Conservation (phyloP, 2,113 vertebrate genomes). For the Brachypteracias leptosomus region DNA sequence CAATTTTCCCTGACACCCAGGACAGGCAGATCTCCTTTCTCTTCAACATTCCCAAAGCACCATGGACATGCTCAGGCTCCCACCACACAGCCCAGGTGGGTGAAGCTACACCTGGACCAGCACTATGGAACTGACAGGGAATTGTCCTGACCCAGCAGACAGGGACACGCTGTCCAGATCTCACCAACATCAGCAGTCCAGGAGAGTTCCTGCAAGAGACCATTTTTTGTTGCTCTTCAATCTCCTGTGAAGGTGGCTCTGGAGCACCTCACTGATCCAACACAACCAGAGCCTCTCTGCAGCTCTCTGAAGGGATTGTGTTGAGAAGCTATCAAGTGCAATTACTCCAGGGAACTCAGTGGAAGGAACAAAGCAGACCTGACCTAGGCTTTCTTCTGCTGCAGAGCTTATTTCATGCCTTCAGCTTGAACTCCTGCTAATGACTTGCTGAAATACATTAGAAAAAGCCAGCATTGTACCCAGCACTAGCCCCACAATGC, state of each 20-base stretch:
- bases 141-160: accelerated
- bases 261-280: neutral
- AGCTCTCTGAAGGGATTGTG: neutral
- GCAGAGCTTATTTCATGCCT: neutral
- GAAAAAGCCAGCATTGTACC: neutral
- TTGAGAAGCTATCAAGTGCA: neutral
- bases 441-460: neutral
- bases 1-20: neutral
- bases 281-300: neutral
- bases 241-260: neutral
- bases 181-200: accelerated
- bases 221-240: neutral
- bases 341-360: accelerated
- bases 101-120: neutral
- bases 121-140: accelerated
- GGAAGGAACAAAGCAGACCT: neutral
- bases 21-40: neutral
- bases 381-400: neutral
- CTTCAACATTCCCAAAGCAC: accelerated
- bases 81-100: accelerated
- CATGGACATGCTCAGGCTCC: accelerated
- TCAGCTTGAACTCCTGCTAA: neutral
- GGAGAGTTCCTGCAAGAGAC: neutral
- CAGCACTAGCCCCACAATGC: neutral
- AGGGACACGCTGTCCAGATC: neutral